Evolutionary conservation across 1,140 invertebrate species (phyloP), one percentile per base, ranked within the genome.

Genomic region (Aphaenogaster ashmeadi): DNA sequence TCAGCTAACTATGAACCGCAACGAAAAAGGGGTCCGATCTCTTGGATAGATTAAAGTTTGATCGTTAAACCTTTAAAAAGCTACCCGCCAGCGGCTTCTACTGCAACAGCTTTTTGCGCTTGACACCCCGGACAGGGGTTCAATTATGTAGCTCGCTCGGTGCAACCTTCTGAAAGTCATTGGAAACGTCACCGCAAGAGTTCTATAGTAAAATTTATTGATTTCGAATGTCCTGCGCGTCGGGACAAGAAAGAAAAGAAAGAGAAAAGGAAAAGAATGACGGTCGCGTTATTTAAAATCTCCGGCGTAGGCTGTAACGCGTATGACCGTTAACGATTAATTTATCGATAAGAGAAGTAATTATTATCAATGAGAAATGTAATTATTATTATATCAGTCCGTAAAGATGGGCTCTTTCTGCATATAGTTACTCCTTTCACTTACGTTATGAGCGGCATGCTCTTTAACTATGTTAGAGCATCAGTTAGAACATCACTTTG

Each of bases 1-100:
- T 69, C 13, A 47, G 41, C 44, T 47, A 21, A 47, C 66, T 69
- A 69, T 69, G 21, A 69, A 5, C 54, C 90, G 80, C 86, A 89
- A 87, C 88, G 89, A 92, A 92, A 92, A 94, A 93, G 36, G 77
- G 27, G 44, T 27, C 62, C 62, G 80, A 90, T 90, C 44, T 11
- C 38, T 21, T 4, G 44, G 1, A 2, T 21, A 60, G 88, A 88
- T 88, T 84, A 89, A 60, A 58, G 50, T 54, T 54, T 54, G 50
- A 74, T 54, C 50, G 47, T 52, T 62, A 62, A 78, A 41, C 8
- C 21, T 27, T 75, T 78, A 47, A 78, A 41, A 50, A 69, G 41
- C 38, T 77, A 21, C 13, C 74, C 74, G 2, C 21, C 21, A 27
- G 9, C 50, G n/a, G 15, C 15, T 60, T 15, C 36, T 15, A 21